Evolutionary conservation across 1,140 invertebrate species (phyloP), one percentile per base, ranked within the genome.

Genomic region (Tribolium castaneum): DNA sequence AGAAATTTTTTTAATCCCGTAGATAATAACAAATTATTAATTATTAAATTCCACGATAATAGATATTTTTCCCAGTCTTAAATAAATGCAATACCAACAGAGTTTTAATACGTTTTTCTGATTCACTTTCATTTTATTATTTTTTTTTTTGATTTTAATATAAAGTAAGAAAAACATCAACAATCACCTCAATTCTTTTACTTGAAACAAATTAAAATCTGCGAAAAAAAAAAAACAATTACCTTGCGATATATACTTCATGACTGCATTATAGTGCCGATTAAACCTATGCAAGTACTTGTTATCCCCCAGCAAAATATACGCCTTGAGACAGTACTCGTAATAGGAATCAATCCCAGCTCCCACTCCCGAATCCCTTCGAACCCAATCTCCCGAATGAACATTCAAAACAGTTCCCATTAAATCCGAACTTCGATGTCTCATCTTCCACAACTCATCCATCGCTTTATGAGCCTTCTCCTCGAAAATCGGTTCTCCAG

Each of bases 261-360:
- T 99, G 50, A 99, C 92, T n/a, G 97, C 97, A 81, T 94, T 93
- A 88, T 99, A 99, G 88, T 99, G 98, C 85, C 94, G 93, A 86
- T 98, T 98, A 86, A 99, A 99, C 75, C 97, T 89, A 16, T 94
- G 92, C 77, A 99, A 88, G 88, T 99, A 99, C 80, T 94, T 85
- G 92, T 97, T 90, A 92, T 98, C 85, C 87, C 97, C 93, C 1
- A 95, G 88, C 77, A 95, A 88, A 80, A 95, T 93, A 83, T 95
- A 95, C 0, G 97, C 97, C 87, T 99, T 99, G 12, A 99, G 90
- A 80, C 97, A 96, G 87, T 99, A 99, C 87, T 99, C 98, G 87
- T 99, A 99, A 87, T 99, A 99, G 0, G 97, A 99, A 87, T 99
- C 98, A 80, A 99, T 99, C 6, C 98, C 98, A 49, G 98, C 98